Base-by-base conservation (phyloP, 1,140 invertebrate species). In the Drosophila pectinifera region DNA sequence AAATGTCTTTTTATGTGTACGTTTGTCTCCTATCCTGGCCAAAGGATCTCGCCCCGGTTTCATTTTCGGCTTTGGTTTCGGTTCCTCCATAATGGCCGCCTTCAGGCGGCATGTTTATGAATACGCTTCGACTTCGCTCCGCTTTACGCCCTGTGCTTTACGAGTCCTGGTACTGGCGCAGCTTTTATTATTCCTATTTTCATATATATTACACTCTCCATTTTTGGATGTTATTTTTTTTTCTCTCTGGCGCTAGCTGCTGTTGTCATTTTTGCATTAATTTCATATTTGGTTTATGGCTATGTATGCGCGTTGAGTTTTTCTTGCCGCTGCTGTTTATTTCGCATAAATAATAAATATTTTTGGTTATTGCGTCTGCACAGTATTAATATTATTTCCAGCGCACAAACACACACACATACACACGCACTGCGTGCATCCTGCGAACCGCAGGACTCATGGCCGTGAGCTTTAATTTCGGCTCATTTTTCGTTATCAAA, bases 341-440 rank as follows among this genome's bases (percentile, higher is more conserved):
- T 89, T 78, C 84, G 80, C 77, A 89, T 89, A 89, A 89, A 89
- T 89, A 89, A 90, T 89, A 89, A 78, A 90, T 84, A 90, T 90
- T 89, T 89, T 89, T 84, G 85, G 80, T 80, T 89, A 89, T 90
- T 89, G 73, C 85, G 84, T 89, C 84, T 90, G 85, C 80, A 90
- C 80, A 72, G 62, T 82, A 89, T 89, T 89, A 90, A 89, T 89
- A 89, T 78, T 84, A 80, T 84, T 86, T 89, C 57, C 54, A 77
- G 46, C 67, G 72, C 58, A 69, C 36, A 36, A 20, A 31, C 38
- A 36, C 34, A 46, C 31, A 51, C 45, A 7, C 58, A 53, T 31
- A 64, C 53, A 53, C 14, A 26, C 13, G 18, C 41, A 55, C 16
- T 45, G 38, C 54, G 39, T 88, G 84, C 80, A 83, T 83, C 79